These are phyloP conservation scores for Tholera decimalis DNA, from an alignment of 2,888 invertebrate genomes.

Conservation along the genomic window DNA sequence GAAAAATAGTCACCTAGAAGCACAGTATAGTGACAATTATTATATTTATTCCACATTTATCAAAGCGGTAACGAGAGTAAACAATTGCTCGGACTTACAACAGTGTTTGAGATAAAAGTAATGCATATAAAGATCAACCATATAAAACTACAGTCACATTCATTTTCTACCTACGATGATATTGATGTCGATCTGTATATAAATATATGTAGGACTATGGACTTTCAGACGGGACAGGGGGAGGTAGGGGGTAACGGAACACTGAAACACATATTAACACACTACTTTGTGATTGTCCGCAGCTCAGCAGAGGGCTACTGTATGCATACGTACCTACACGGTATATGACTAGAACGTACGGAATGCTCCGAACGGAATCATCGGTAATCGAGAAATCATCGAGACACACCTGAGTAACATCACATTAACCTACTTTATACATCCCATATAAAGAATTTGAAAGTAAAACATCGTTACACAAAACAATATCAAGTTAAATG, in stretches of 20 bases:
- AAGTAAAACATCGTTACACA: conserved; percentile 65
- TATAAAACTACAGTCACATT: conserved; percentile 86
- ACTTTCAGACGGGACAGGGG: conserved; percentile 64
- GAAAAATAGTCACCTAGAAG: conserved; percentile 85
- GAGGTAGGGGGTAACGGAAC: conserved; percentile 59
- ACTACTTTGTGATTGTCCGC: conserved; percentile 80
- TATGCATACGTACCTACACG: conserved; percentile 81
- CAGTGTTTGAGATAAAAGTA: conserved; percentile 72
- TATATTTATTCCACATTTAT: conserved; percentile 82
- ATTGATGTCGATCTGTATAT: conserved; percentile 73
- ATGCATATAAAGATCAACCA: conserved; percentile 71
- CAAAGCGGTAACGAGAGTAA: conserved; percentile 83
- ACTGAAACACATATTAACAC: conserved; percentile 72
- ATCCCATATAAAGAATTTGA: conserved; percentile 77
- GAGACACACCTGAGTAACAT: conserved; percentile 61
- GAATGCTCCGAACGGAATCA: conserved; percentile 78
- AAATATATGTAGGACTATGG: conserved; percentile 71
- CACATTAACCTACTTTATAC: conserved; percentile 90
- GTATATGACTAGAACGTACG: conserved; percentile 85
- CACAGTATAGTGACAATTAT: conserved; percentile 83
- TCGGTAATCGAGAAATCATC: conserved; percentile 66
- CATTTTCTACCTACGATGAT: conserved; percentile 84
- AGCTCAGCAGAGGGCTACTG: conserved; percentile 80
- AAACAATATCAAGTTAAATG: conserved; percentile 69
- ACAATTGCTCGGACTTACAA: conserved; percentile 79